phyloP scores from a whole-genome alignment of 2,113 vertebrate species.

The Ptilonorhynchus violaceus region DNA sequence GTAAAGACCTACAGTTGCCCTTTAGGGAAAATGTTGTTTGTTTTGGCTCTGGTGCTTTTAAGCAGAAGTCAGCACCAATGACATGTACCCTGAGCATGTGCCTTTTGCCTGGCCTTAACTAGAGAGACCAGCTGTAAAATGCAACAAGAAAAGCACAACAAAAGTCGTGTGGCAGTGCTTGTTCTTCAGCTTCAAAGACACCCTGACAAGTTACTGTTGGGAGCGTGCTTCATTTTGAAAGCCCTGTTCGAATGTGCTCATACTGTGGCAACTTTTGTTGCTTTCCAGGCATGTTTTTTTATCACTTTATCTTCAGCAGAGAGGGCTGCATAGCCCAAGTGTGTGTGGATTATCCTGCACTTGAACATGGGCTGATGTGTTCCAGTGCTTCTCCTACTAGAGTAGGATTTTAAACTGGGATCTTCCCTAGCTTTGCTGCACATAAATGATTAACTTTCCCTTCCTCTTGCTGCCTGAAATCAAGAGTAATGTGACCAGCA shows the following conservation, averaged over 20 bases:
- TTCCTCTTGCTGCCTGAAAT: neutral
- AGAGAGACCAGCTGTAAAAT: neutral
- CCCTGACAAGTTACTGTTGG: neutral
- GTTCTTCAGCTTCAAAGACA: neutral
- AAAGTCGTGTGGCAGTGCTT: neutral
- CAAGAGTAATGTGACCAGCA: neutral
- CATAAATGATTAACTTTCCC: conserved; percentile 1
- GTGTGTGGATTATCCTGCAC: neutral
- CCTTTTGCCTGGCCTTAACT: neutral
- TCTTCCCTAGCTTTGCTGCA: neutral
- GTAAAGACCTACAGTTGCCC: neutral
- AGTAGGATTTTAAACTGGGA: neutral
- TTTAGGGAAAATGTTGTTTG: neutral
- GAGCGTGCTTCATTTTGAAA: neutral
- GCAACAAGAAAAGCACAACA: neutral
- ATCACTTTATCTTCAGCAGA: neutral
- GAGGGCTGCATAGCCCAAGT: neutral
- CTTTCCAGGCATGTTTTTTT: neutral
- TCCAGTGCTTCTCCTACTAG: neutral
- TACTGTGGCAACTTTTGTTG: neutral
- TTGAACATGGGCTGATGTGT: neutral
- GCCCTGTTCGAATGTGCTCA: neutral
- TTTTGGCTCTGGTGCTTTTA: neutral
- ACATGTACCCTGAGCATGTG: neutral
- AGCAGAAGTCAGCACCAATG: neutral